Base-by-base conservation (phyloP, 2,888 invertebrate genomes). In the Blomia tropicalis region DNA sequence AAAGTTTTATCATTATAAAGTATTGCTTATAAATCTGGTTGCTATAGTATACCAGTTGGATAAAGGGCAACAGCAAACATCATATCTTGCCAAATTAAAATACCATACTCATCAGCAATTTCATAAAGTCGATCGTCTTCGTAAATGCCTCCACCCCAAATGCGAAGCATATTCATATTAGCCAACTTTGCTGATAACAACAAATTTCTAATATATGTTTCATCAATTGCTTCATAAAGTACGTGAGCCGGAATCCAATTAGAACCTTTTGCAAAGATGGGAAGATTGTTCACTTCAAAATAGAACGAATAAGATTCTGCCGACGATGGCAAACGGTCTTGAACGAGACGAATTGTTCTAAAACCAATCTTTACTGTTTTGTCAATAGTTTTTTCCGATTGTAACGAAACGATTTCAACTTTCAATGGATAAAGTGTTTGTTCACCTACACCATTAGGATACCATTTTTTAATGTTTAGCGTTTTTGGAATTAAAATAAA, bases 81-180 rank as follows among this genome's bases (percentile, higher is more conserved):
- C 71, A 95, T 83, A 74, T 98, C 96, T 47, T 98, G 95, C 95
- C 95, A 98, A 62, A 98, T 82, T 70, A 96, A 77, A 54, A 96
- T 83, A 1, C 96, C 96, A 58, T 85, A 76, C 71, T 84, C 79
- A 72, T 96, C 93, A 62, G 91, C 88, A 36, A 83, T 70, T 63
- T 83, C 77, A 73, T 96, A 98, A 74, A 96, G 93, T 63, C 80
- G 79, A 68, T 93, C 87, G 0, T 84, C 82, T 72, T 95, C 95
- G 71, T 95, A 98, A 0, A 89, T 77, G 0, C 93, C 96, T n/a
- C 96, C 96, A 29, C 96, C 96, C 96, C 96, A 98, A 1, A 96
- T 87, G 17, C 96, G 79, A 17, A 96, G 75, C 83, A 89, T 87
- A 70, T 88, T 87, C 86, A 92, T 90, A 71, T 93, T 81, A 0